Conservation (phyloP, 2,888 invertebrate species). For the Elysia crispata region DNA sequence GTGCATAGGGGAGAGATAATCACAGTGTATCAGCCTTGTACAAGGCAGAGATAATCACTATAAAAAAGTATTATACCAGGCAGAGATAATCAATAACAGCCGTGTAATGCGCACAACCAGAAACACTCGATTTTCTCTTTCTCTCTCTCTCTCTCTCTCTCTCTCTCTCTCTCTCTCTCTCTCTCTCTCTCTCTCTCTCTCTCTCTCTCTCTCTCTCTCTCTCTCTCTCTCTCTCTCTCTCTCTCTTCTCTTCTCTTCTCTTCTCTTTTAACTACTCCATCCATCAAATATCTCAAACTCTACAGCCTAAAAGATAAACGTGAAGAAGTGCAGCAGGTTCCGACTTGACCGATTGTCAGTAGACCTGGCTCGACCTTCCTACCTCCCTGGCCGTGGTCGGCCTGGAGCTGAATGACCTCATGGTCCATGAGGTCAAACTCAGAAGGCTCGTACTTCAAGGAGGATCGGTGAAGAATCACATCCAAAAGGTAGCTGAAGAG, state of each 20-base stretch:
- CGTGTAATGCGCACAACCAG: too few relatives aligned
- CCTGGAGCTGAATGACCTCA: neutral
- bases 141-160: neutral
- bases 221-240: conserved; percentile 22
- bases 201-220: conserved; percentile 29
- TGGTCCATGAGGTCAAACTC: conserved; percentile 35
- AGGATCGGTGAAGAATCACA: conserved; percentile 31
- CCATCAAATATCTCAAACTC: too few relatives aligned
- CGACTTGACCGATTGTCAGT: too few relatives aligned
- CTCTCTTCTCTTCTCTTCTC: conserved; percentile 22
- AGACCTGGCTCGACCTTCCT: too few relatives aligned
- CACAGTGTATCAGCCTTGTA: too few relatives aligned
- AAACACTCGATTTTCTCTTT: neutral
- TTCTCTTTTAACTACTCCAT: neutral
- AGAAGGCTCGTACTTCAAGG: neutral
- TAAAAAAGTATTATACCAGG: neutral
- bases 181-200: too few relatives aligned
- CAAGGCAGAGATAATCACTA: too few relatives aligned
- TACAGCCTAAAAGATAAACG: too few relatives aligned
- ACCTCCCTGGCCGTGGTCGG: neutral
- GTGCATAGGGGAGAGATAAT: too few relatives aligned
- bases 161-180: too few relatives aligned
- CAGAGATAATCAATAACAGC: neutral
- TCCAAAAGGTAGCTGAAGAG: conserved; percentile 21
- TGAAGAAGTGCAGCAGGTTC: too few relatives aligned